Base-by-base conservation (phyloP, 2,888 invertebrate species). In the Lithophane leautieri region DNA sequence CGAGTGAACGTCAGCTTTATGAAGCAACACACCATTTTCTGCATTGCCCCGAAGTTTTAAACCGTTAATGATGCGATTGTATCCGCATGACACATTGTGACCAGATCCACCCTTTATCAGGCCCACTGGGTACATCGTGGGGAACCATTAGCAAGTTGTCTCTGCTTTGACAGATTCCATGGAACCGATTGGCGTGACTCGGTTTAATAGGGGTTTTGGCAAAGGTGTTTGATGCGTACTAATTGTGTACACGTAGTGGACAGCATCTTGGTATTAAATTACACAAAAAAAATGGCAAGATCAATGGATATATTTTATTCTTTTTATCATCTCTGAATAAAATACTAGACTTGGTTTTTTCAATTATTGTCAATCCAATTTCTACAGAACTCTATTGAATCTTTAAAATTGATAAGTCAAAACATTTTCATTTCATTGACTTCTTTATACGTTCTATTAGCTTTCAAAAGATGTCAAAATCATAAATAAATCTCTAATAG, bases 91-190 rank as follows among this genome's bases (percentile, higher is more conserved):
- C 78, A 81, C 65, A 63, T 58, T 70, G 34, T 81, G 76, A 63
- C 62, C 63, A 63, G 72, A 70, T 63, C 62, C 40, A 78, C 70
- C 73, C 76, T 80, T 63, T 47, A 73, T 78, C 70, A 81, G 56
- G 25, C 47, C 34, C 54, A 66, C 50, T 56, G 56, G 70, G 62
- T 62, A 28, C 11, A 19, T 34, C 6, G 25, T 52, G 22, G 66
- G 47, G 16, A 68, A 58, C 73, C 79, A 84, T 88, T 86, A 88
- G 78, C 67, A 78, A 69, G 68, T 76, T 76, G 79, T 80, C 72
- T 60, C 76, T 83, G 71, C 72, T 79, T 73, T 78, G 77, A 62
- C 72, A 69, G 68, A 80, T 82, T 67, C 78, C 66, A 54, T 65
- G 47, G 60, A 62, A 70, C 42, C 74, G 78, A 79, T 83, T 34